Percentiles rank a stretch among this genome's conserved stretches.
Evolutionary conservation across 2,113 vertebrate species (phyloP).

Genomic region (Tychaedon coryphoeus): DNA sequence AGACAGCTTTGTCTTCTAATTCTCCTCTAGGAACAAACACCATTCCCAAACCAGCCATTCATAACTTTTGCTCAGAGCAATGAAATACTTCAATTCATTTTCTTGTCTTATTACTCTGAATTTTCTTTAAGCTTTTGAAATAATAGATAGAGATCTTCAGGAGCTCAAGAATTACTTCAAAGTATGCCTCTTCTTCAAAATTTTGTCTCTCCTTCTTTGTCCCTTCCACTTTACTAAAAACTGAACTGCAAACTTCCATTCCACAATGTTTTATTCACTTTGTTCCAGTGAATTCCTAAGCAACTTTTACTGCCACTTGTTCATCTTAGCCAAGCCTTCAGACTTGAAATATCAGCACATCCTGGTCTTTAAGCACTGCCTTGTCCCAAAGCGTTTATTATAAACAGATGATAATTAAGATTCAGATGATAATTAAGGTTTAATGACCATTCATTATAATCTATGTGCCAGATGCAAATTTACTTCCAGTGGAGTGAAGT

Average conservation of each 20-base stretch:
- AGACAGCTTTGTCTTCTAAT: neutral
- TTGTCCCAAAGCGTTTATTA: constrained; percentile 5
- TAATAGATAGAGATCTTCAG: neutral
- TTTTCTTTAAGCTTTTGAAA: neutral
- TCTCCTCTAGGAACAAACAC: neutral
- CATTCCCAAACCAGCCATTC: neutral
- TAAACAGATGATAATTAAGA: constrained; percentile 44
- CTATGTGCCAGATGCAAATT: constrained; percentile 30
- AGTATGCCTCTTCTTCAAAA: neutral
- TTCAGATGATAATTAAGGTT: constrained; percentile 35
- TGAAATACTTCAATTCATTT: neutral
- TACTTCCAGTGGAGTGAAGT: constrained; percentile 31
- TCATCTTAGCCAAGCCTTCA: neutral
- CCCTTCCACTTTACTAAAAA: neutral
- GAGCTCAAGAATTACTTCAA: neutral
- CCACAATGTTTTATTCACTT: accelerated
- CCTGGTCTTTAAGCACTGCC: neutral
- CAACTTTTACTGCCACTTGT: neutral
- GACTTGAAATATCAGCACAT: neutral
- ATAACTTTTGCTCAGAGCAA: neutral
- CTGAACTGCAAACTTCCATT: neutral
- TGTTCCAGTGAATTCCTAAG: neutral
- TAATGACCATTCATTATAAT: constrained; percentile 41
- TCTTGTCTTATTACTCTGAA: neutral
- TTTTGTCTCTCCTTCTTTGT: neutral